A percentile compares a stretch with the other conserved stretches of the same genome.
phyloP scores from a whole-genome alignment of 1,140 invertebrate genomes.

The Pinna nobilis region DNA sequence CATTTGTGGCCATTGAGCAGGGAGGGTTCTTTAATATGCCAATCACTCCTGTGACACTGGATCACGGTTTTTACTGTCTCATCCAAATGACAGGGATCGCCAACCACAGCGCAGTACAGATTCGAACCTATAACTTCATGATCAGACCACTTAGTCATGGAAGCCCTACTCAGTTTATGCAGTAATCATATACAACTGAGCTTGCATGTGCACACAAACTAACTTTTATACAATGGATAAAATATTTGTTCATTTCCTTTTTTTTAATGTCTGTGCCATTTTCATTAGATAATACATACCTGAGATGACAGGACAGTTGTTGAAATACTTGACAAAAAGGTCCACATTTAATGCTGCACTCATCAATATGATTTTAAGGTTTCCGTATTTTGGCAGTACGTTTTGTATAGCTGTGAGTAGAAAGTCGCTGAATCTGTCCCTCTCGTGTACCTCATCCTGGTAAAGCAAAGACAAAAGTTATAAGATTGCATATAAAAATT shows the following conservation, averaged over 20 bases:
- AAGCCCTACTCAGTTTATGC: too few relatives aligned
- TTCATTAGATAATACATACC: constrained; percentile 67
- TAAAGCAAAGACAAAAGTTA: not conserved
- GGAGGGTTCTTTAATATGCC: too few relatives aligned
- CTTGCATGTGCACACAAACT: constrained; percentile 5
- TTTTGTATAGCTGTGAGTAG: constrained; percentile 89
- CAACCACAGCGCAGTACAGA: too few relatives aligned
- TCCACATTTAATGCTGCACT: constrained; percentile 89
- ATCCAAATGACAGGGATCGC: too few relatives aligned
- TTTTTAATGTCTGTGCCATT: not conserved
- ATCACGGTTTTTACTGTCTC: too few relatives aligned
- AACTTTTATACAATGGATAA: too few relatives aligned
- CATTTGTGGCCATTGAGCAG: too few relatives aligned
- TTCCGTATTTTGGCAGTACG: constrained; percentile 82
- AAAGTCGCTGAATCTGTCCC: constrained; percentile 95
- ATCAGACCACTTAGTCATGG: too few relatives aligned
- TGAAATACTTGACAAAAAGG: constrained; percentile 92
- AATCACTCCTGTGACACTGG: too few relatives aligned
- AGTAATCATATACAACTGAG: too few relatives aligned
- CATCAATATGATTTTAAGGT: constrained; percentile 92
- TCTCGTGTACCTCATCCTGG: constrained; percentile 96
- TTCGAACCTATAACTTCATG: too few relatives aligned
- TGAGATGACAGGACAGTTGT: constrained; percentile 85
- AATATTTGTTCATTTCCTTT: not conserved
- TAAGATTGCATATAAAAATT: not conserved